Base-by-base conservation (phyloP, 2,113 vertebrate species). In the Suricata suricatta region DNA sequence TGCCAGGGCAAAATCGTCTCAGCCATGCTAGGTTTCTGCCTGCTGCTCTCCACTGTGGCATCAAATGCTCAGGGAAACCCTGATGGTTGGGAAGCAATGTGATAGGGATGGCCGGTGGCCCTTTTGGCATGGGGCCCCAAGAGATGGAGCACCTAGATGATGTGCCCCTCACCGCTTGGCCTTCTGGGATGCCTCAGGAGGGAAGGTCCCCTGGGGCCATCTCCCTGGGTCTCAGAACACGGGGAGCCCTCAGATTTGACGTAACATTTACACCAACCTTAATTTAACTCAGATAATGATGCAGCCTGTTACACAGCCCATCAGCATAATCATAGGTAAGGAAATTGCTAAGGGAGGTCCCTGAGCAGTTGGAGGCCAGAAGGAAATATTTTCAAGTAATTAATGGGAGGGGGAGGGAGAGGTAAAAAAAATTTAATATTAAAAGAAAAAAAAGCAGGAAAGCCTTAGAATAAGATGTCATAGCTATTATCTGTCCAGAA, bases 381-480 rank as follows among this genome's bases (percentile, higher is more conserved):
- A 92, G 90, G 84, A 96, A 98, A 91, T 95, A 96, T 95, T 96
- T 98, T 90, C 81, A 97, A 90, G 97, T 98, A 98, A 97, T 98
- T 98, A 98, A 96, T 84, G 60, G 63, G 16, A 94, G 86, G 88
- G 31, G 57, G 63, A 10, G 95, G 86, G 87, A 23, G 63, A 94
- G 88, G 74, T 93, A 89, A 77, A 96, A 89, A 74, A 68, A 23
- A 27, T 93, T 92, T 90, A 89, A 76, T 89, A 76, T 92, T 79
- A 35, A 74, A 66, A 90, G 82, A 93, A 72, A 88, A 80, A 68
- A 8, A 2, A 54, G 41, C 12, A 47, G 50, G 14, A 87, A 96
- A 66, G 54, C 66, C 44, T 69, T 71, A 52, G 92, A 84, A 64
- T 95, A 86, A 94, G 54, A 88, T 27, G 29, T 94, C 64, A 81